Evolutionary conservation across 2,113 vertebrate genomes (phyloP), one percentile per base, ranked within the genome.

Genomic region (Serilophus lunatus): DNA sequence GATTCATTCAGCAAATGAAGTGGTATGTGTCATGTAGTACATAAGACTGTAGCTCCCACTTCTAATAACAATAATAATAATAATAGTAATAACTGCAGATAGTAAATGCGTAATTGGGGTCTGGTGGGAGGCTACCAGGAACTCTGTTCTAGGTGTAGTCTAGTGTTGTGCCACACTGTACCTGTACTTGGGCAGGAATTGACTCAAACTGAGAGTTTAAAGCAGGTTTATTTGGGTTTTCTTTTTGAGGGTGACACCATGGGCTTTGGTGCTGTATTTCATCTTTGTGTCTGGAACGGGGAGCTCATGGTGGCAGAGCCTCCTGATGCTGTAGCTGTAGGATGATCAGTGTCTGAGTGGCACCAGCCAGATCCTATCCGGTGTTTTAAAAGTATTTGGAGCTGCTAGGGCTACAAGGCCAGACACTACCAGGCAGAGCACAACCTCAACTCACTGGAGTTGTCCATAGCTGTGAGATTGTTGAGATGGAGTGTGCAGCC

Each of bases 1-100:
- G 93, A 95, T 95, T 92, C 87, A 94, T 91, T 90, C 65, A 91
- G 84, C 66, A 33, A 66, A 49, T 28, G n/a, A 88, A 80, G 82
- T 24, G 44, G 45, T 47, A 6, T 71, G 57, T 63, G 61, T 65
- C 85, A 74, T 66, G 44, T 36, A 63, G 70, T 50, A 5, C 61
- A 35, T 1, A 70, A 80, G 78, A 61, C 64, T 54, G 86, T 10
- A 68, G 86, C 50, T 87, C 59, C 29, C 11, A 2, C 79, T 82
- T 60, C 42, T 6, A 25, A 28, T 56, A n/a, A 31, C 31, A 54
- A 61, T n/a, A n/a, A n/a, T n/a, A n/a, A 6, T 64, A 69, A 31
- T 24, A 35, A 44, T 38, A 78, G 56, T 45, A 66, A 47, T 40
- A 68, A 49, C 50, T 90, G 40, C 78, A 82, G 90, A 40, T 44